Evolutionary conservation across 1,140 invertebrate genomes (phyloP), one percentile per base, ranked within the genome.

Genomic region (Drosophila oshimai): DNA sequence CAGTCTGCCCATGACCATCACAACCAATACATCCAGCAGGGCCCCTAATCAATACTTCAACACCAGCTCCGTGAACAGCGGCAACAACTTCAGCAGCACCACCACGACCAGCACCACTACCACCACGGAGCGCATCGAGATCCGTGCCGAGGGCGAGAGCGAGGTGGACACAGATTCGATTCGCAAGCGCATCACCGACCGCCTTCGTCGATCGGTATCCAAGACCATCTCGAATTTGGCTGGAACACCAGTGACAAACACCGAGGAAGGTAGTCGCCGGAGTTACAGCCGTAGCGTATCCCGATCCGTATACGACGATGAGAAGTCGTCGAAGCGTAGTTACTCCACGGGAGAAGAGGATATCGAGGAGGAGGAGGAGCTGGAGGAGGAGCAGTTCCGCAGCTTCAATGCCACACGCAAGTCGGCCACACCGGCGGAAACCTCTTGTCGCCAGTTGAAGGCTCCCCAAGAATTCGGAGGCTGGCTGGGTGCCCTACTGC

Each of bases 271-370:
- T 33, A 89, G 79, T 62, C 89, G 89, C 18, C n/a, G n/a, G n/a
- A n/a, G n/a, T n/a, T 90, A 89, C 9, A 90, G 88, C 33, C 86
- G 90, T 7, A 90, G 89, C 2, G 69, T 86, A 0, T 90, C 88
- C 4, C 71, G 90, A 44, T 91, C 90, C 2, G 61, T 88, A 0
- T 89, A 84, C 28, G 89, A 90, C 15, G 90, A 90, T 18, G 84
- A 80, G 15, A 80, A 83, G 36, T 89, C 76, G 5, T 90, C 87
- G 0, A 89, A 86, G 45, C 67, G 60, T 6, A 92, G 91, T 57
- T 92, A 92, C 64, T 92, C 92, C 6, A 92, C 92, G 13, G 91
- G 90, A 13, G 92, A 92, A 44, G 89, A 90, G 46, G 73, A 84
- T 28, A 37, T 58, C 22, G 84, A 68, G 0, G 86, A 87, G 13